Percentiles rank a stretch among this genome's conserved stretches.
phyloP scores from a whole-genome alignment of 2,888 invertebrate species.

The Pharmacophagus antenor region DNA sequence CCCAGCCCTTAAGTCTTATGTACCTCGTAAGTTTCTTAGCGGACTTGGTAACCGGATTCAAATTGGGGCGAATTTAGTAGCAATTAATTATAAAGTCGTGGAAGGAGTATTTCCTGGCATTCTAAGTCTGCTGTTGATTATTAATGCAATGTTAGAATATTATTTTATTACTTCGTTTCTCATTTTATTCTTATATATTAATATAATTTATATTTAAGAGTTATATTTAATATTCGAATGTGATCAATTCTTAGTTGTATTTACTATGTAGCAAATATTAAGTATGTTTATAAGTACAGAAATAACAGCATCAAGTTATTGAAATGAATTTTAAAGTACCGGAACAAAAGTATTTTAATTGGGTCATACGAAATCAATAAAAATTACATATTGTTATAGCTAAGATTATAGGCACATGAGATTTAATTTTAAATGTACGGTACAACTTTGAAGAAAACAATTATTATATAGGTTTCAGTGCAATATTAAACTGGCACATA shows the following conservation, averaged over 20 bases:
- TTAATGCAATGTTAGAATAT: neutral
- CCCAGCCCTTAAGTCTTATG: slow-evolving; percentile 81
- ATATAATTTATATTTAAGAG: no score
- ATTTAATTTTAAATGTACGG: neutral
- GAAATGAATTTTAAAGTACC: no score
- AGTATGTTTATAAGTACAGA: no score
- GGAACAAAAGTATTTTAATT: no score
- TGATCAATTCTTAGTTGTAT: no score
- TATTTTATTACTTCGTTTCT: neutral
- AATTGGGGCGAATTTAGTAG: slow-evolving; percentile 81
- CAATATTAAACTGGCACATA: slow-evolving; percentile 77
- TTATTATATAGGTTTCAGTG: slow-evolving; percentile 40
- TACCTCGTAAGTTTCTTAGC: slow-evolving; percentile 80
- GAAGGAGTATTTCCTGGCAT: slow-evolving; percentile 64
- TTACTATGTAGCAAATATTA: no score
- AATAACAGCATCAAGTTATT: no score
- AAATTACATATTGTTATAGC: no score
- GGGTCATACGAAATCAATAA: no score
- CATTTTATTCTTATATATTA: neutral
- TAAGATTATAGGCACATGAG: neutral
- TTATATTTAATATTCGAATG: no score
- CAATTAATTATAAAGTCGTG: slow-evolving; percentile 78
- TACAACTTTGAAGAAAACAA: slow-evolving; percentile 18
- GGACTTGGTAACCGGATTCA: slow-evolving; percentile 80
- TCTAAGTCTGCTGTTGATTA: slow-evolving; percentile 32